Base-by-base conservation (phyloP, 2,113 vertebrate species). In the Alethe castanea region DNA sequence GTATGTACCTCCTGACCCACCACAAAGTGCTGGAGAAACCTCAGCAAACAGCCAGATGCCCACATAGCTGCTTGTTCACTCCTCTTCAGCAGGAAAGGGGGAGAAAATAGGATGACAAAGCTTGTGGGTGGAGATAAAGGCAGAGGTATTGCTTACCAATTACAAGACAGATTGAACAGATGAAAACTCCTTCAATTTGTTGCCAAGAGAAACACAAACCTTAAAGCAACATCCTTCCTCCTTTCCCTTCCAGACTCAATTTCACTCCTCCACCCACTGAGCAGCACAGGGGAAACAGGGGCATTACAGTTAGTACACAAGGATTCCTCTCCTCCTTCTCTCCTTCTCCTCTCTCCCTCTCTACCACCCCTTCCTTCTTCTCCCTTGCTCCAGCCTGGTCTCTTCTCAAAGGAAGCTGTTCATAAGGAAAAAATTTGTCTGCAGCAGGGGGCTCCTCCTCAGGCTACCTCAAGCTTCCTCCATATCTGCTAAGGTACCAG, bases 201-300 rank as follows among this genome's bases (percentile, higher is more conserved):
- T 76, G 40, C 35, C 54, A 82, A 67, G 47, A 80, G 40, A 94
- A 90, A 72, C 48, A 66, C 19, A 69, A 80, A 69, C 22, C 48
- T 22, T 72, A 69, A 88, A 85, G 31, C 14, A 64, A 36, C 8
- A 42, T 28, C 33, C 31, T 57, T 76, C 13, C 56, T 87, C 45
- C 45, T 33, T 62, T 42, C 24, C 38, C 33, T 60, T 45, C 24
- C 50, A 73, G 45, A 44, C 56, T 70, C 36, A 23, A 19, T 31
- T 71, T 80, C 15, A 48, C 15, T 66, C 24, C 47, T 77, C 59
- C 18, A 18, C 8, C 2, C 12, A 26, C 38, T 14, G 33, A 33
- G n/a, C 3, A 1, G 12, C 3, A 1, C 36, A 36, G 28, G 8
- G n/a, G 5, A 23, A 93, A 29, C 0, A 70, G 26, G 2, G 15